Evolutionary conservation across 2,797 vertebrate genomes (phyloP).

Genomic region (Neoniphon sammara): DNA sequence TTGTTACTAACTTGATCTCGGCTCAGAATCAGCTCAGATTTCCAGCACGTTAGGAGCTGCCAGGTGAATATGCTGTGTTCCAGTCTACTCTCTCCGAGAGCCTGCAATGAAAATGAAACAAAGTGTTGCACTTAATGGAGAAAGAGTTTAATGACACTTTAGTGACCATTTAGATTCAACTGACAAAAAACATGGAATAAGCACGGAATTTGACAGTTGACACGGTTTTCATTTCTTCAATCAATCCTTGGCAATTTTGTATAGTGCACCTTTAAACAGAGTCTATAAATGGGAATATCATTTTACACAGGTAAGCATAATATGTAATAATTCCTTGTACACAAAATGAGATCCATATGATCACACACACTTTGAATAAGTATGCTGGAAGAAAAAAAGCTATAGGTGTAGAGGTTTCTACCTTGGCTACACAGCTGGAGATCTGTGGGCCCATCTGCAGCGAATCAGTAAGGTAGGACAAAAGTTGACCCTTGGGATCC

Average conservation of each 20-base stretch:
- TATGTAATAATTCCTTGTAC: neutral
- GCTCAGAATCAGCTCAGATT: constrained; percentile 80
- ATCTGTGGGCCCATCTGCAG: constrained; percentile 78
- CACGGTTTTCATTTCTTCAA: no score
- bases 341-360: neutral
- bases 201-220: no score
- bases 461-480: constrained; percentile 71
- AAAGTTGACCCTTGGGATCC: constrained; percentile 46
- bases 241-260: no score
- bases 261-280: no score
- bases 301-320: neutral
- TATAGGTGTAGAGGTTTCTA: constrained; percentile 36
- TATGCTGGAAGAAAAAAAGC: neutral
- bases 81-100: constrained; percentile 74
- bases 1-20: constrained; percentile 72
- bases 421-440: constrained; percentile 77
- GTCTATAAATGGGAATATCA: no score
- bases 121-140: neutral
- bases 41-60: constrained; percentile 85
- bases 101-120: constrained; percentile 56
- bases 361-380: constrained; percentile 11
- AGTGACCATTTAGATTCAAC: no score
- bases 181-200: neutral
- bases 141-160: neutral
- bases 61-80: constrained; percentile 78